Evolutionary conservation across 2,113 vertebrate species (phyloP).

Genomic region (Prolemur simus): DNA sequence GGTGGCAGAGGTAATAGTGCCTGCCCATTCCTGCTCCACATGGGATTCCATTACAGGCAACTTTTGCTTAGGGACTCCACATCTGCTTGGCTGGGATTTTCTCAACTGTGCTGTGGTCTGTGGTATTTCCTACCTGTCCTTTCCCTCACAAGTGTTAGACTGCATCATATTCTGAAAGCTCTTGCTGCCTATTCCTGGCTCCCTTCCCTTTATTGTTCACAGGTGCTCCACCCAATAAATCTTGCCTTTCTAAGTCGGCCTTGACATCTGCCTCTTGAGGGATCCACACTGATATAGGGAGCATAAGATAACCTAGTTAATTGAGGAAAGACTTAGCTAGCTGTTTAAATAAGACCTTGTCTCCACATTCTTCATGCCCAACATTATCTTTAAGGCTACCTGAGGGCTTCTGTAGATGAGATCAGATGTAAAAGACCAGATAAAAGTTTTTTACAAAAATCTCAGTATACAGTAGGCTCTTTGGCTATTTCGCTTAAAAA

Average conservation of each 20-base stretch:
- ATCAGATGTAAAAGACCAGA: not conserved
- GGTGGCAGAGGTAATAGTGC: not conserved
- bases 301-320: not conserved
- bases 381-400: not conserved
- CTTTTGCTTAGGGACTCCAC: not conserved
- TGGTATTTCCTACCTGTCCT: not conserved
- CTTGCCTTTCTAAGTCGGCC: not conserved
- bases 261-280: not conserved
- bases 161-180: not conserved
- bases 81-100: not conserved
- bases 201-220: not conserved
- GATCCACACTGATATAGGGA: not conserved
- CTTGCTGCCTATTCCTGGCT: not conserved
- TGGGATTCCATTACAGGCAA: not conserved
- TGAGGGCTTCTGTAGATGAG: not conserved
- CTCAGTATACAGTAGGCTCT: not conserved
- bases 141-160: not conserved
- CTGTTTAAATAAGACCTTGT: not conserved
- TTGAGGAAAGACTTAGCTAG: not conserved
- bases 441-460: not conserved
- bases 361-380: not conserved
- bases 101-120: not conserved
- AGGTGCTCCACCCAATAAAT: not conserved
- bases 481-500: conserved; percentile 51
- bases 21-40: not conserved